These are phyloP conservation scores for Echinometra lucunter DNA, from an alignment of 53 echinoderm and acorn worm species.

Conservation along the genomic window DNA sequence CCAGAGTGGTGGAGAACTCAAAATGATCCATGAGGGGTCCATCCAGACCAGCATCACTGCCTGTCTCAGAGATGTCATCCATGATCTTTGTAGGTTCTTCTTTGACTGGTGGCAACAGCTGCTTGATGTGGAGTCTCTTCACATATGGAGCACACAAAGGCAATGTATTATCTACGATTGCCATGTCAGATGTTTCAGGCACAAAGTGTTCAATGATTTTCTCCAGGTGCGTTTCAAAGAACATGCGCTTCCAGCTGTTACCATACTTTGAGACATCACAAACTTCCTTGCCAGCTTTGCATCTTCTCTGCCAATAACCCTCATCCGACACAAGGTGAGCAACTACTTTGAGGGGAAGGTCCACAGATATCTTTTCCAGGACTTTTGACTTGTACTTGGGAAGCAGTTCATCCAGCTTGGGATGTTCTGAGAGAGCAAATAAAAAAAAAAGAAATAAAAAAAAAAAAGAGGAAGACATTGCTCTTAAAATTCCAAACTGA, in stretches of 20 bases:
- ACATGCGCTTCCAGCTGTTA: conserved; percentile 97
- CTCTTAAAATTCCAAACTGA: not conserved
- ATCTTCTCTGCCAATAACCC: conserved; percentile 97
- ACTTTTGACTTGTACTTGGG: conserved; percentile 98
- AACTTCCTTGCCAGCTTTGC: conserved; percentile 82
- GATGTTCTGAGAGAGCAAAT: conserved; percentile 82
- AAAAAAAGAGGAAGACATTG: no score
- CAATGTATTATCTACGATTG: conserved; percentile 75
- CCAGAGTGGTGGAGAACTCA: conserved; percentile 92
- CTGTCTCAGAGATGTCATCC: conserved; percentile 93
- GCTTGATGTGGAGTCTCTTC: conserved; percentile 86
- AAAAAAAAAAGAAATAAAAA: no score
- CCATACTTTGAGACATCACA: conserved; percentile 89
- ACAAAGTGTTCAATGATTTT: conserved; percentile 95
- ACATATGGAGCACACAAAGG: conserved; percentile 92
- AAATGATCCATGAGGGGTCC: conserved; percentile 96
- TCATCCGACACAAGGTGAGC: conserved; percentile 97
- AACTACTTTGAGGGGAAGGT: conserved; percentile 91
- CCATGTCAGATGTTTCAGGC: conserved; percentile 87
- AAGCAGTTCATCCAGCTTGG: conserved; percentile 94
- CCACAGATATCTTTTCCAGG: conserved; percentile 95
- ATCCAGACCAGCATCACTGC: conserved; percentile 92
- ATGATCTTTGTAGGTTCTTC: conserved; percentile 85
- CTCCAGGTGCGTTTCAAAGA: conserved; percentile 97
- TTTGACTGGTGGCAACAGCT: conserved; percentile 96